Evolutionary conservation across 2,888 invertebrate genomes (phyloP).

Genomic region (Phaonia tiefii): DNA sequence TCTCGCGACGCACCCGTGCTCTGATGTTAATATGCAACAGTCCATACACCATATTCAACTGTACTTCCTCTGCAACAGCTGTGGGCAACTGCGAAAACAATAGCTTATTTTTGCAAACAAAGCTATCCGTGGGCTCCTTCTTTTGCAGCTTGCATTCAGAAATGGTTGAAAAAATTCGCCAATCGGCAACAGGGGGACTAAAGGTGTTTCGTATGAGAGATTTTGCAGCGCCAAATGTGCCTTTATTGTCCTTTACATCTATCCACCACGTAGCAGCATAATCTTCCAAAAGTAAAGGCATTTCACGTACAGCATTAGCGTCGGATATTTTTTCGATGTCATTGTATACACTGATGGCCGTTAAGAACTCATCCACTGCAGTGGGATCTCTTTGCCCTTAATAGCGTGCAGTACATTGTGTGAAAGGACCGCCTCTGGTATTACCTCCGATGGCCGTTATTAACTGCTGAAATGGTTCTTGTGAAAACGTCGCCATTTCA

Average conservation of each 20-base stretch:
- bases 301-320: constrained; percentile 6
- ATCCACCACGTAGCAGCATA: constrained; percentile 66
- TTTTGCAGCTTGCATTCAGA: neutral
- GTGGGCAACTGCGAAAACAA: constrained; percentile 42
- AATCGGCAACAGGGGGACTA: neutral
- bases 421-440: neutral
- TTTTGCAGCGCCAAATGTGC: neutral
- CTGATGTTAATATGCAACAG: neutral
- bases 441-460: neutral
- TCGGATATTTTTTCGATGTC: constrained; percentile 13
- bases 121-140: neutral
- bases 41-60: constrained; percentile 31
- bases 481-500: too few relatives aligned
- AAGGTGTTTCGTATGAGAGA: neutral
- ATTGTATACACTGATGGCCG: neutral
- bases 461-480: neutral
- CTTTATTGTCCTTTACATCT: neutral
- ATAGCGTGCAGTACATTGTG: constrained; percentile 3
- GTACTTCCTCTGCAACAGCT: constrained; percentile 13
- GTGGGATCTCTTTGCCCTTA: too few relatives aligned
- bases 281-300: too few relatives aligned
- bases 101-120: constrained; percentile 24
- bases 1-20: constrained; percentile 27
- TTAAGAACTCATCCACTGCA: too few relatives aligned
- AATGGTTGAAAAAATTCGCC: too few relatives aligned